Evolutionary conservation across 2,888 invertebrate genomes (phyloP).

Genomic region (Chrysina gloriosa): DNA sequence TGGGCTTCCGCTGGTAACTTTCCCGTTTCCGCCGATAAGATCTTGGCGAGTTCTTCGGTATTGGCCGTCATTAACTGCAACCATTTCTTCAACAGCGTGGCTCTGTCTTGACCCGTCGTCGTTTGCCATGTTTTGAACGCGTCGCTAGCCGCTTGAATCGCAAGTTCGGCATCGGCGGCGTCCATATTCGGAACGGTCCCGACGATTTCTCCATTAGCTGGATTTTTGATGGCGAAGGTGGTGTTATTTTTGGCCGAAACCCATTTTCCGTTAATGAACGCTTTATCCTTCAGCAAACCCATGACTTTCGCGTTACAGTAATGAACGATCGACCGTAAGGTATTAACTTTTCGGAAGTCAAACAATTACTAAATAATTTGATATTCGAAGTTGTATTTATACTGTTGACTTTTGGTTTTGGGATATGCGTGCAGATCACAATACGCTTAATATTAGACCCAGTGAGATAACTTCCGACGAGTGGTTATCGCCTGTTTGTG

Average conservation of each 20-base stretch:
- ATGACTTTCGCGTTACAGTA: too few relatives aligned
- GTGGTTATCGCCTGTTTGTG: too few relatives aligned
- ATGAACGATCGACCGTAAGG: too few relatives aligned
- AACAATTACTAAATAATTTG: too few relatives aligned
- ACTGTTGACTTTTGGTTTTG: too few relatives aligned
- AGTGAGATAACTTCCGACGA: too few relatives aligned
- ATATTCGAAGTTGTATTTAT: too few relatives aligned
- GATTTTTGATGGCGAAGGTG: constrained; percentile 9
- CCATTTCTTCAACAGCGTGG: constrained; percentile 79
- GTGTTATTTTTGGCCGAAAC: constrained; percentile 7
- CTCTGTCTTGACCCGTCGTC: constrained; percentile 82
- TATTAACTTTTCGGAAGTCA: too few relatives aligned
- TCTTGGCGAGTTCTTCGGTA: constrained; percentile 78
- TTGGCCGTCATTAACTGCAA: constrained; percentile 80
- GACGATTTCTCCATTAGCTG: constrained; percentile 80
- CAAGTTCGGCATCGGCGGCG: constrained; percentile 75
- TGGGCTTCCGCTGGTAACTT: constrained; percentile 89
- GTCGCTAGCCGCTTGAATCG: constrained; percentile 79
- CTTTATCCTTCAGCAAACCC: constrained; percentile 43
- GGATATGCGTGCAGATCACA: too few relatives aligned
- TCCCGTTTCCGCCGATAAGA: constrained; percentile 88
- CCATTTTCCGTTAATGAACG: constrained; percentile 21
- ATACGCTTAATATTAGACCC: too few relatives aligned
- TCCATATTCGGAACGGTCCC: constrained; percentile 88
- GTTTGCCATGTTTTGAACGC: constrained; percentile 85